Conservation (phyloP, 2,113 vertebrate species). For the Crypturellus undulatus region DNA sequence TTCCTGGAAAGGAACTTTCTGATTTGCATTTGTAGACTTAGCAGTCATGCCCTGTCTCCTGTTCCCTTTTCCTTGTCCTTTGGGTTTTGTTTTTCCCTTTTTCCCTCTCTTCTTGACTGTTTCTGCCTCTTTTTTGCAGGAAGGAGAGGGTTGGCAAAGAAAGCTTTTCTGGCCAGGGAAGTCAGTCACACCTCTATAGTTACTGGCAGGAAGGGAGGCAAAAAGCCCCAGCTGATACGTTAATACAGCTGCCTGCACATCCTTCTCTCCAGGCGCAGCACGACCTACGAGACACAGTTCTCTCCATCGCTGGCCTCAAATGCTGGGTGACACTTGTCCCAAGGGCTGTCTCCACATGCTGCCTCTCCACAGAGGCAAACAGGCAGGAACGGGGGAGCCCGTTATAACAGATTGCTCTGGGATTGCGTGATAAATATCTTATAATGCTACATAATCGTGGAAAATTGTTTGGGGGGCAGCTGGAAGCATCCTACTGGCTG, state of each 20-base stretch:
- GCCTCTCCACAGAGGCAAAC: background rate
- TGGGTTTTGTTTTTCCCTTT: background rate
- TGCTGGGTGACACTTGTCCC: accelerated
- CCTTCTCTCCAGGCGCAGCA: accelerated
- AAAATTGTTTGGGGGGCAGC: background rate
- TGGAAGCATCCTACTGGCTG: background rate
- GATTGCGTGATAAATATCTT: background rate
- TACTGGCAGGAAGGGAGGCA: background rate
- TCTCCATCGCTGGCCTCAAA: accelerated
- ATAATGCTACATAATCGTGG: background rate
- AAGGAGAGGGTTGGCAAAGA: background rate
- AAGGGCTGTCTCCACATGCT: background rate
- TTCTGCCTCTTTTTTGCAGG: accelerated
- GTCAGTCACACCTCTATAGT: background rate
- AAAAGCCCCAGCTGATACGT: background rate
- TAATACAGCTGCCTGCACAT: background rate
- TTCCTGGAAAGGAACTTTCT: background rate
- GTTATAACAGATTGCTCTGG: background rate
- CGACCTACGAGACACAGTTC: background rate
- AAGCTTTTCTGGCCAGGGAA: background rate
- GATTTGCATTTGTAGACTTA: background rate
- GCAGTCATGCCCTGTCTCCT: background rate
- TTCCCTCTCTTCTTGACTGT: background rate
- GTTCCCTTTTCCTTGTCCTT: background rate
- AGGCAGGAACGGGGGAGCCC: background rate